A percentile compares a stretch with the other conserved stretches of the same genome.
These are phyloP conservation scores for Tangara arthus DNA, from an alignment of 2,797 vertebrate species.

Conservation along the genomic window DNA sequence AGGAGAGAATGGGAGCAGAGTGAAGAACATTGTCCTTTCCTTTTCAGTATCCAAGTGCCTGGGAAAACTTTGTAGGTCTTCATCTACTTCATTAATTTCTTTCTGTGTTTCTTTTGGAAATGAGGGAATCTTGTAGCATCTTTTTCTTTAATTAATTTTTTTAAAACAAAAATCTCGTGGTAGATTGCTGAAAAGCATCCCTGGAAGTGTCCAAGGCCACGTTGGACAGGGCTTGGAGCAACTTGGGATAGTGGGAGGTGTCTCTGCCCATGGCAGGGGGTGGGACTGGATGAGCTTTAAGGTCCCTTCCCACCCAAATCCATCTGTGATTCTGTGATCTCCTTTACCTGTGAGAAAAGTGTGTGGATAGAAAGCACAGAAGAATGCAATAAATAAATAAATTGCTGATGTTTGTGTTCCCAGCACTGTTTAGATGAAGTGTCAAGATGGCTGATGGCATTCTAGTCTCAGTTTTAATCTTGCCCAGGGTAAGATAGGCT, in stretches of 20 bases:
- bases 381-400: not conserved
- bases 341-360: no score
- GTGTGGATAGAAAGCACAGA: rapidly evolving
- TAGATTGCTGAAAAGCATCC: no score
- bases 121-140: not conserved
- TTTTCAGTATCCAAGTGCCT: not conserved
- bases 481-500: not conserved
- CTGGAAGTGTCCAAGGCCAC: no score
- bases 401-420: not conserved
- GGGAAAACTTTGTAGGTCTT: not conserved
- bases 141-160: not conserved
- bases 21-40: not conserved
- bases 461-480: not conserved
- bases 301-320: not conserved
- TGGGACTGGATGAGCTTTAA: rapidly evolving
- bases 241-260: rapidly evolving
- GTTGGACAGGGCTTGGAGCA: rapidly evolving
- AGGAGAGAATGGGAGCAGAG: not conserved
- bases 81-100: rapidly evolving
- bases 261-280: not conserved
- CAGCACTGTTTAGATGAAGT: not conserved
- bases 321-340: no score
- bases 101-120: not conserved
- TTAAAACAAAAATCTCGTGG: rapidly evolving
- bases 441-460: not conserved